These are phyloP conservation scores for Eunapius fragilis DNA, from an alignment of 37 sponge, comb jelly and placozoan species.

Conservation along the genomic window DNA sequence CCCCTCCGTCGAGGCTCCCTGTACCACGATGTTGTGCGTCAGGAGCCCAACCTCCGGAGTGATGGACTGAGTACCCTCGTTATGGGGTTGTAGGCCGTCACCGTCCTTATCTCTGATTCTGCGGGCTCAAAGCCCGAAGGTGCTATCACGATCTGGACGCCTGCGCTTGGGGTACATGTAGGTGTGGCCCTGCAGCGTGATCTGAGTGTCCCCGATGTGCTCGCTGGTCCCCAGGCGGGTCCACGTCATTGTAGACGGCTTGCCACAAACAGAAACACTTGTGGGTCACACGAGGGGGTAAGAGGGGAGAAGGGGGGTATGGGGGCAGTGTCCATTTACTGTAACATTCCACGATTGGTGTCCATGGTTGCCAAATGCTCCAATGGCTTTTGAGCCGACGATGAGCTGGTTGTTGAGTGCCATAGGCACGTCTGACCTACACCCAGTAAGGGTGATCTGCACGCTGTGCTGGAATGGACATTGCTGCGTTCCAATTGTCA, in stretches of 20 bases:
- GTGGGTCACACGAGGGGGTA: neutral
- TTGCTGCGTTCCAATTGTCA: constrained; percentile 56
- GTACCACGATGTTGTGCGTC: constrained; percentile 77
- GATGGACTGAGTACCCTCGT: constrained; percentile 24
- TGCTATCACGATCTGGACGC: constrained; percentile 80
- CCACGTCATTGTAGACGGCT: constrained; percentile 36
- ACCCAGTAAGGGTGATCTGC: constrained; percentile 71
- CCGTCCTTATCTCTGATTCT: constrained; percentile 70
- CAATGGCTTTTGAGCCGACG: constrained; percentile 86
- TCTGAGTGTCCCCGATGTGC: constrained; percentile 4
- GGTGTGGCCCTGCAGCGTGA: constrained; percentile 22
- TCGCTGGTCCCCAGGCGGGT: constrained; percentile 46
- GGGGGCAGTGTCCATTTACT: too few relatives aligned
- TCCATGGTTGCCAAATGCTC: constrained; percentile 89
- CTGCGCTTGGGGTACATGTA: constrained; percentile 58
- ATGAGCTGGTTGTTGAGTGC: constrained; percentile 41
- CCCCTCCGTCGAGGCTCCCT: constrained; percentile 33
- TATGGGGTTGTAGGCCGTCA: neutral
- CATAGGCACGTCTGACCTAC: constrained; percentile 23
- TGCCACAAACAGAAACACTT: constrained; percentile 71
- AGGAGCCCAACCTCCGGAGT: constrained; percentile 86
- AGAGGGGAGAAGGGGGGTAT: too few relatives aligned
- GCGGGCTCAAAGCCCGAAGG: constrained; percentile 66
- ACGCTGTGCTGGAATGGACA: constrained; percentile 58
- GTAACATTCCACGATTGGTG: too few relatives aligned